phyloP scores from a whole-genome alignment of 2,113 vertebrate species.

The Pelobates fuscus region DNA sequence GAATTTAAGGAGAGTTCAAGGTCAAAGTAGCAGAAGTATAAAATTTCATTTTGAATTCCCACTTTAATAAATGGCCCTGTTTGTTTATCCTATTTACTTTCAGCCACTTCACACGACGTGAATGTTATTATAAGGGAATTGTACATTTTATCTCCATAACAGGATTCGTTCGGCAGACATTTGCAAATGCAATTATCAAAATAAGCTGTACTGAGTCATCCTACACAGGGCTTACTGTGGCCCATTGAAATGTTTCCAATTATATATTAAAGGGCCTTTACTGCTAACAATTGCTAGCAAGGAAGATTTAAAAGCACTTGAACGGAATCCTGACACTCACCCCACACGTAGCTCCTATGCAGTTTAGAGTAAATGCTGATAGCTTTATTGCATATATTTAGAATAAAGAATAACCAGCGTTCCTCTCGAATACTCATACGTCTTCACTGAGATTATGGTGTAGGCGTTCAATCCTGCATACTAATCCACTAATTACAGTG shows the following conservation, averaged over 20 bases:
- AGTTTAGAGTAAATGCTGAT: background rate
- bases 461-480: slow-evolving; percentile 8
- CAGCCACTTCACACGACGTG: background rate
- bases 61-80: no score
- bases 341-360: background rate
- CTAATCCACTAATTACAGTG: slow-evolving; percentile 18
- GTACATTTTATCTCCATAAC: background rate
- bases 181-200: background rate
- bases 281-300: background rate
- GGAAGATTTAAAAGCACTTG: background rate
- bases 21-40: no score
- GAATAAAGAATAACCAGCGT: background rate
- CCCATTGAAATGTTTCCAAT: background rate
- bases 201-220: background rate
- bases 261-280: background rate
- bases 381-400: background rate
- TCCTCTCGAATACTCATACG: background rate
- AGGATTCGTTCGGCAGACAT: background rate
- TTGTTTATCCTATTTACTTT: no score
- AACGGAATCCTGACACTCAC: background rate
- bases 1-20: no score
- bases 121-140: background rate
- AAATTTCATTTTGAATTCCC: no score
- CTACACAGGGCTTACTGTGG: background rate
- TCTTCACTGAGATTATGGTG: background rate